phyloP scores from a whole-genome alignment of 2,113 vertebrate species.

The Silurus meridionalis region DNA sequence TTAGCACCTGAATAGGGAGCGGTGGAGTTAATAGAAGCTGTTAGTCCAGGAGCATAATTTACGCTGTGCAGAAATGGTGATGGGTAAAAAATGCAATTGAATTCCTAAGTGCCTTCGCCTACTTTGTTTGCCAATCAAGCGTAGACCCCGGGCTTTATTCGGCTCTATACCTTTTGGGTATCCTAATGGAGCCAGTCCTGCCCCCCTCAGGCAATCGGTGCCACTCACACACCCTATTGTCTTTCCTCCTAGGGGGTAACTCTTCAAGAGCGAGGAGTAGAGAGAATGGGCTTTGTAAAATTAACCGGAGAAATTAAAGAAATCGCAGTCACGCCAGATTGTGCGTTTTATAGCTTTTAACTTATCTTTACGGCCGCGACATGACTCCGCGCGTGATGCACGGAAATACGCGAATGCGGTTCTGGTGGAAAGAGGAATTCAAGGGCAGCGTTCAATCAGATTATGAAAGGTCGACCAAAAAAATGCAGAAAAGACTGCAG shows the following conservation, averaged over 20 bases:
- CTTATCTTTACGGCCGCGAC: slow-evolving; percentile 34
- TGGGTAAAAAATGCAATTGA: slow-evolving; percentile 68
- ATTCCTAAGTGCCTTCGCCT: slow-evolving; percentile 61
- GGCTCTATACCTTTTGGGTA: slow-evolving; percentile 57
- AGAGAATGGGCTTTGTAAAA: slow-evolving; percentile 49
- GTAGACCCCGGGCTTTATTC: slow-evolving; percentile 57
- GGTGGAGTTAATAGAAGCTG: slow-evolving; percentile 87
- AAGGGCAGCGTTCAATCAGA: neutral
- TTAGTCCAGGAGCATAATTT: slow-evolving; percentile 78
- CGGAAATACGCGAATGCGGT: neutral
- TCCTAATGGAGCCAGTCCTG: slow-evolving; percentile 60
- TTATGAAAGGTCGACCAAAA: neutral
- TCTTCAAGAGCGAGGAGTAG: slow-evolving; percentile 48
- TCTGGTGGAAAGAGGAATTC: neutral
- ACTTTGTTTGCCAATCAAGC: slow-evolving; percentile 64
- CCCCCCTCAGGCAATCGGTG: slow-evolving; percentile 52
- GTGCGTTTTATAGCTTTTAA: slow-evolving; percentile 52
- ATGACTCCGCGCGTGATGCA: neutral
- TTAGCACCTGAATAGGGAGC: slow-evolving; percentile 92
- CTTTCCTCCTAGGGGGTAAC: slow-evolving; percentile 51
- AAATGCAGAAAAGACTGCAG: neutral
- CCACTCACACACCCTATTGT: slow-evolving; percentile 60
- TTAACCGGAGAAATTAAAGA: slow-evolving; percentile 60
- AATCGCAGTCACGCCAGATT: slow-evolving; percentile 42
- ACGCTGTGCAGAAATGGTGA: slow-evolving; percentile 58